Conservation (phyloP, 1,140 invertebrate species). For the Trachymyrmex cornetzi region DNA sequence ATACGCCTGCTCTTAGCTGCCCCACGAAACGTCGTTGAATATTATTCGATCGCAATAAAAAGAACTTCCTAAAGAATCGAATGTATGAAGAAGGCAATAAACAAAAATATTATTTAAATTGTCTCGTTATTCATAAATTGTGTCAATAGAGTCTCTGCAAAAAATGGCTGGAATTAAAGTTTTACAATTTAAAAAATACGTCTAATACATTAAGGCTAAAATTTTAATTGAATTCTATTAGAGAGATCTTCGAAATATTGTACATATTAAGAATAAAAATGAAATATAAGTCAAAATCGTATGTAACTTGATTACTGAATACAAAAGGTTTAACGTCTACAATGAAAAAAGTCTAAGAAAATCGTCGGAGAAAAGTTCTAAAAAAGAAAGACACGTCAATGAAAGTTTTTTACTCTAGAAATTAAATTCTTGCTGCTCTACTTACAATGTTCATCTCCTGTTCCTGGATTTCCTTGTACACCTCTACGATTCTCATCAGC, state of each 20-base stretch:
- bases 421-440: slow-evolving; percentile 72
- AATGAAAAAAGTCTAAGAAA: neutral
- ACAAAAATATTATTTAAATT: slow-evolving; percentile 15
- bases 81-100: neutral
- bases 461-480: slow-evolving; percentile 96
- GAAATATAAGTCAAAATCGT: neutral
- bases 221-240: neutral
- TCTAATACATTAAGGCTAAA: neutral
- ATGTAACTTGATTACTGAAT: neutral
- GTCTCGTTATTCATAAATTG: neutral
- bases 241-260: neutral
- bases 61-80: neutral
- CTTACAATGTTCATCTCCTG: slow-evolving; percentile 98
- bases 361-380: neutral
- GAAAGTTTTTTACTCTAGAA: neutral
- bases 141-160: too few species aligned
- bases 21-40: slow-evolving; percentile 17
- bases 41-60: slow-evolving; percentile 37
- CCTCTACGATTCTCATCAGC: slow-evolving; percentile 96
- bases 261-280: neutral
- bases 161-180: too few species aligned
- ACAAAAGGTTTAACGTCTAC: neutral
- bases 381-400: too few species aligned
- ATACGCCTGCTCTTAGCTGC: slow-evolving; percentile 57
- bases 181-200: too few species aligned